Percentiles rank a stretch among this genome's conserved stretches.
Evolutionary conservation across 2,888 invertebrate genomes (phyloP).

Genomic region (Scrobipalpa atriplicella): DNA sequence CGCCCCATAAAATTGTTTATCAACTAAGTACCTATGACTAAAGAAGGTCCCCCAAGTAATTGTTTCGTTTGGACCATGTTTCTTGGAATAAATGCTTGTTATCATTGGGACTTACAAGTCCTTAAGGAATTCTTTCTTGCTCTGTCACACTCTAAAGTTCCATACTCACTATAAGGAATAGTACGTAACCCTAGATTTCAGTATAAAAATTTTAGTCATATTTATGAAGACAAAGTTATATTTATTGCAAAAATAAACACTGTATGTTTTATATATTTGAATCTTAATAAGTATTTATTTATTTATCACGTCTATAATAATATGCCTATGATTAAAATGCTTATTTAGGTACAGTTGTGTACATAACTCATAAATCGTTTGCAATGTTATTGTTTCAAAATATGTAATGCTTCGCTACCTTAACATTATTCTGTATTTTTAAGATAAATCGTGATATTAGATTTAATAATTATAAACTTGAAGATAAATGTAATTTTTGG

Average conservation of each 20-base stretch:
- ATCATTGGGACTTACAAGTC: no score
- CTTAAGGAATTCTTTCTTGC: no score
- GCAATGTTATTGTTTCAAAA: constrained; percentile 70
- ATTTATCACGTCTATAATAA: background rate
- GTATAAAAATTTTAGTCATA: background rate
- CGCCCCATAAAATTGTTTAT: no score
- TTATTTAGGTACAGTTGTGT: constrained; percentile 7
- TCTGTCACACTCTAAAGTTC: background rate
- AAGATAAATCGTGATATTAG: constrained; percentile 83
- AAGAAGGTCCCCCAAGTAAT: no score
- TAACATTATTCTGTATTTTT: constrained; percentile 58
- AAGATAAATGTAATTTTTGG: constrained; percentile 81
- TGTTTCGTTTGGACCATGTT: no score
- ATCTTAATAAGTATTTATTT: background rate
- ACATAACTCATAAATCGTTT: constrained; percentile 3
- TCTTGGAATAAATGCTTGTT: no score
- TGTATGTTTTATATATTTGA: background rate
- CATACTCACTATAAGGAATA: constrained; percentile 6
- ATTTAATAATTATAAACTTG: constrained; percentile 79
- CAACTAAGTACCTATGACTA: no score
- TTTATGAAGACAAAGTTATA: constrained; percentile 8
- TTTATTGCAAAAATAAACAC: background rate
- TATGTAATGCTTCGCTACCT: constrained; percentile 73
- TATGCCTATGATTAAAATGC: background rate
- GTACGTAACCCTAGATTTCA: background rate